Base-by-base conservation (phyloP, 2,797 vertebrate species). In the Enteromius unitaeniatus region DNA sequence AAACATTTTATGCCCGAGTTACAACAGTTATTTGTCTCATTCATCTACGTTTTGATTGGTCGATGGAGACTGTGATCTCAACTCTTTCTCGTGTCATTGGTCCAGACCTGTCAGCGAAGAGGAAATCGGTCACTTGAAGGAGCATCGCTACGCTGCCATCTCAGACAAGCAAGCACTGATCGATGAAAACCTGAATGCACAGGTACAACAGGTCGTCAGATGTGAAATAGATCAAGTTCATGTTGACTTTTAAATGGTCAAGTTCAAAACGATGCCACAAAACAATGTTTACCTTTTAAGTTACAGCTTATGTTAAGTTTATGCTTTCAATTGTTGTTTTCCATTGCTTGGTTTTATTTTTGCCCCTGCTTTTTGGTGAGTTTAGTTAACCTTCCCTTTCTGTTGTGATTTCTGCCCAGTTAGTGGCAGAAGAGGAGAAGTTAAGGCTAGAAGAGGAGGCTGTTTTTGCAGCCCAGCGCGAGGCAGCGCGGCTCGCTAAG, bases 361-460 rank as follows among this genome's bases (percentile, higher is more conserved):
- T 90, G 83, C 91, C 65, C 82, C 42, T 83, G 68, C 62, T 89
- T 90, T 91, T 67, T 86, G 78, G 34, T 93, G 55, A 76, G 87
- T 88, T 88, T 87, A 69, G 85, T 89, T 70, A 90, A 75, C 92
- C 88, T 90, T 72, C 88, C 95, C 92, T 95, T 90, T 93, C 65
- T 96, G 96, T 94, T 95, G 95, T 96, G 95, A 94, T 97, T 96
- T 94, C 95, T 96, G 94, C 88, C 95, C 97, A 99, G 98, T 98
- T 99, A 98, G 97, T 97, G 96, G 96, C 96, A 96, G 96, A 98
- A 95, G 98, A 99, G 94, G 97, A 99, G 96, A 97, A 97, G 96
- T 98, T 99, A 94, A 99, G 96, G 96, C 95, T 97, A 98, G 98
- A 99, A 97, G 98, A 99, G 92, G 98, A 99, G 95, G 96, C 97